Conservation (phyloP, 2,113 vertebrate genomes). For the Siniperca chuatsi region DNA sequence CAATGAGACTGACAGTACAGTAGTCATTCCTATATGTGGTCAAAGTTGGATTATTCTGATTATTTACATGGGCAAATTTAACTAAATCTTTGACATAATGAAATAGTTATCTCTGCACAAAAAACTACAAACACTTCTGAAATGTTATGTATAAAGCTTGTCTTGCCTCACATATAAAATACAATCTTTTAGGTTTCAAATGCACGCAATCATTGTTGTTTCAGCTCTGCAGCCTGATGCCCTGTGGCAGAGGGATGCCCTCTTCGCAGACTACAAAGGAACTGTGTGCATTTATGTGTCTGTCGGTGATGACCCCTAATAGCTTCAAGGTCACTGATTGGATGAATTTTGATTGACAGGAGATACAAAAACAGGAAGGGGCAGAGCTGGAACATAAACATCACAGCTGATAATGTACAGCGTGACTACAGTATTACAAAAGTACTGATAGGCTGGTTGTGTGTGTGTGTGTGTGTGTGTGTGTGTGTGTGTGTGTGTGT, state of each 20-base stretch:
- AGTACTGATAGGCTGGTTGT: conserved; percentile 19
- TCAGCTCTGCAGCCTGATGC: conserved; percentile 54
- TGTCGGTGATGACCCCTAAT: neutral
- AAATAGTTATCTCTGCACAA: neutral
- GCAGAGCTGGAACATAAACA: conserved; percentile 58
- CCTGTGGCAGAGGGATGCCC: conserved; percentile 34
- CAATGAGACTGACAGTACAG: conserved; percentile 6
- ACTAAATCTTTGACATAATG: neutral
- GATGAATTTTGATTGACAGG: conserved; percentile 66
- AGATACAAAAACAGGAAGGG: conserved; percentile 72
- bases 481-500: neutral
- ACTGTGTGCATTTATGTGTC: neutral
- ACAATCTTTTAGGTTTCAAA: neutral
- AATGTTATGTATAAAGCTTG: neutral
- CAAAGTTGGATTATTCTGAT: neutral
- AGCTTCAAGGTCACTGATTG: conserved; percentile 62
- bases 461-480: neutral
- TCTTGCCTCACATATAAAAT: neutral
- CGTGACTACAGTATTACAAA: conserved; percentile 25
- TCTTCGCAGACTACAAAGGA: conserved; percentile 24
- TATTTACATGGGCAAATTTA: neutral
- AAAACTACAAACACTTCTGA: neutral
- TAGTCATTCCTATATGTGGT: neutral
- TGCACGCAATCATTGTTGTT: conserved; percentile 63
- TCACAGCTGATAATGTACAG: conserved; percentile 58